Base-by-base conservation (phyloP, 2,113 vertebrate genomes). In the Dromiciops gliroides region DNA sequence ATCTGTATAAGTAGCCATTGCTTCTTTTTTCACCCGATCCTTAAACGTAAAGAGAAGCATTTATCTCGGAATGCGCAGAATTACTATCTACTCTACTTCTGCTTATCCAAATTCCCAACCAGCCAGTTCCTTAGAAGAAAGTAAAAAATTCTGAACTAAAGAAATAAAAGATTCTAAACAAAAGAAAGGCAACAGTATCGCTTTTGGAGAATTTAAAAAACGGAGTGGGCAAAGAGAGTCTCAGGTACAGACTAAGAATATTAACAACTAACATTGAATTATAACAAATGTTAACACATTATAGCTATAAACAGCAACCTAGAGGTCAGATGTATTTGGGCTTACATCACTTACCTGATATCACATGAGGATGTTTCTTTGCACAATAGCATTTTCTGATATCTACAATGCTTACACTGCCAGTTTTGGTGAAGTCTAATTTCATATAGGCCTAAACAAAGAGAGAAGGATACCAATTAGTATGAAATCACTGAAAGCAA, bases 361-460 rank as follows among this genome's bases (percentile, higher is more conserved):
- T 67, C 60, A 99, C 98, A 94, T 98, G 97, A 94, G 98, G 98
- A 89, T 98, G 98, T 96, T 97, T 98, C 97, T 98, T 99, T 56
- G 98, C 98, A 96, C 98, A 98, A 91, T 99, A 99, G 96, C 98
- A 99, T 98, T 99, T 99, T 94, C 97, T 98, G 96, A 99, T 98
- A 94, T 99, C 97, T 95, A 93, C 97, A 92, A 99, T 52, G 94
- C 98, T 93, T 26, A 99, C 97, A 0, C 51, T 97, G 51, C 99
- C 98, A 52, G 98, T 99, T 98, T 99, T 99, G 97, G 96, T 99
- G 95, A 99, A 99, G 97, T 99, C 99, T 75, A 99, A 96, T 98
- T 99, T 99, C 98, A 99, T 98, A 96, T 99, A 99, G 94, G 98
- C 99, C 99, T 99, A 96, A 93, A 93, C 56, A 97, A 88, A 95